Conservation (phyloP, 2,113 vertebrate species). For the Zosterops hypoxanthus region DNA sequence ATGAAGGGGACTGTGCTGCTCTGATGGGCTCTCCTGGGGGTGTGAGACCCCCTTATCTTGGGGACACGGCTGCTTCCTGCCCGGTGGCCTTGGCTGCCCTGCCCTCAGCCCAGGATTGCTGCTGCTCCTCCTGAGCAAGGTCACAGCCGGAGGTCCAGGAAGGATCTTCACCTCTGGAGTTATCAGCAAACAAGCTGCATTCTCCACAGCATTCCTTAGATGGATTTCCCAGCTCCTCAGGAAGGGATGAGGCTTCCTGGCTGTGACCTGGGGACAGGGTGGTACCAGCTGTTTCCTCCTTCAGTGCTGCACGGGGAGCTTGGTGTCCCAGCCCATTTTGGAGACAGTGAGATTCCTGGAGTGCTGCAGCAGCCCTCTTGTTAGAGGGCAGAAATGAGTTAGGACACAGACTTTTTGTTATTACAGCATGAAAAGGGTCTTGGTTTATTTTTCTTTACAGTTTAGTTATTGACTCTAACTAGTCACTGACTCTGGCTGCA, state of each 20-base stretch:
- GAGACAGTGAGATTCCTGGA: not conserved
- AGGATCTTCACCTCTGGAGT: not conserved
- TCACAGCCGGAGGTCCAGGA: accelerated
- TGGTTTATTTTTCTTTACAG: not conserved
- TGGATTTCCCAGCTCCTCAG: not conserved
- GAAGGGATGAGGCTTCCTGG: not conserved
- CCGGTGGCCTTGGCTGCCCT: accelerated
- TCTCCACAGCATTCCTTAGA: accelerated
- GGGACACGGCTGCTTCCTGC: not conserved
- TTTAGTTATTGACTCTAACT: not conserved
- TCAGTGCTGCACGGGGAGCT: accelerated
- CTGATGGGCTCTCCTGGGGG: accelerated
- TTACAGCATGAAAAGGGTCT: not conserved
- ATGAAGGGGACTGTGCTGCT: not conserved
- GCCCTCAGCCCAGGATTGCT: not conserved
- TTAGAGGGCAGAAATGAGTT: not conserved
- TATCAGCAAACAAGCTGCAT: not conserved
- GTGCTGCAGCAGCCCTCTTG: not conserved
- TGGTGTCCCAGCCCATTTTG: not conserved
- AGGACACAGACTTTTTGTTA: not conserved
- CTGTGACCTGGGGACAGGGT: accelerated
- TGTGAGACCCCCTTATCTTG: not conserved
- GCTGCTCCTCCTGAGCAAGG: not conserved
- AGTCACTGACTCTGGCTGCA: not conserved
- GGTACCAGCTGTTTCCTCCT: accelerated